phyloP scores from a whole-genome alignment of 2,113 vertebrate genomes.

The Aythya baeri region DNA sequence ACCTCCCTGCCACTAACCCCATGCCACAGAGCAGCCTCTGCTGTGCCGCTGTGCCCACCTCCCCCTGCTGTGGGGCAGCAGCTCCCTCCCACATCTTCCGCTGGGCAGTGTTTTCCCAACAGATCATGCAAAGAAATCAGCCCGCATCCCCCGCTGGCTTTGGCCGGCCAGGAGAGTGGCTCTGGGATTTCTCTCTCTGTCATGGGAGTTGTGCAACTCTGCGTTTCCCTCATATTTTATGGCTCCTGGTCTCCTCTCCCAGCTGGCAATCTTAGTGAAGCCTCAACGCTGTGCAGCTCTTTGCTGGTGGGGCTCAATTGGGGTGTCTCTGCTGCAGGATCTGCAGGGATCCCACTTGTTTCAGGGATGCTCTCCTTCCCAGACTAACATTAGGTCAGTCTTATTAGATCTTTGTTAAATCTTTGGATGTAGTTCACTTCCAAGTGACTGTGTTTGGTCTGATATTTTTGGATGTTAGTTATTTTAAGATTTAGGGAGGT shows the following conservation, averaged over 20 bases:
- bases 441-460: background rate
- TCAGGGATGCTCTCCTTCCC: background rate
- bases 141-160: background rate
- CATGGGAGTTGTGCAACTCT: rapidly evolving
- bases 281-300: rapidly evolving
- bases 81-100: background rate
- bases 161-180: rapidly evolving
- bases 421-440: background rate
- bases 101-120: background rate
- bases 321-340: background rate
- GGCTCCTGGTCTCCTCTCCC: background rate
- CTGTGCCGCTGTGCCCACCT: rapidly evolving
- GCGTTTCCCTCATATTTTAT: background rate
- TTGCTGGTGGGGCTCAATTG: rapidly evolving
- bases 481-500: background rate
- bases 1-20: background rate
- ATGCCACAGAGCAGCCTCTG: rapidly evolving
- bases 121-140: background rate
- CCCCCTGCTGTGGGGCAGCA: background rate
- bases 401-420: background rate
- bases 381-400: background rate
- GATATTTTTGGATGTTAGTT: background rate
- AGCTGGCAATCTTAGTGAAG: background rate
- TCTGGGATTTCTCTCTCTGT: background rate
- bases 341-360: background rate